A percentile compares a stretch with the other conserved stretches of the same genome.
These are phyloP conservation scores for Galeopterus variegatus DNA, from an alignment of 2,113 vertebrate species.

Conservation along the genomic window DNA sequence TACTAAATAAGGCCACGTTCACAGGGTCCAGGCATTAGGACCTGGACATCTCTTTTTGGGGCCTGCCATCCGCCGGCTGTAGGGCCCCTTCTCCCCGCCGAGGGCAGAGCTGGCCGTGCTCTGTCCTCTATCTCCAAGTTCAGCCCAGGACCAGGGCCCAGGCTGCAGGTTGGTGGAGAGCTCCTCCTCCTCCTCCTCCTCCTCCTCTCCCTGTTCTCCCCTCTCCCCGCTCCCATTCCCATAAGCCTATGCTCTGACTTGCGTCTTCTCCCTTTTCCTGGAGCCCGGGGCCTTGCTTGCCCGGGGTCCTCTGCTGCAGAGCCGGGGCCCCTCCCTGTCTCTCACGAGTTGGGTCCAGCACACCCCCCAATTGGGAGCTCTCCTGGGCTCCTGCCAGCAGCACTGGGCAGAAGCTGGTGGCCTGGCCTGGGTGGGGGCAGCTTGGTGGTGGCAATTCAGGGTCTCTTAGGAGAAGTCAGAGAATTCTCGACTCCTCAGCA, in stretches of 20 bases:
- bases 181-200: too few species aligned
- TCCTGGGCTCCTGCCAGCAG: neutral
- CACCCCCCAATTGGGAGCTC: neutral
- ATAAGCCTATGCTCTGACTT: too few species aligned
- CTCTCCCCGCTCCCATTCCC: neutral
- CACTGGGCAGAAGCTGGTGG: neutral
- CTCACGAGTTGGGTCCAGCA: neutral
- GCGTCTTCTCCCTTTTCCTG: too few species aligned
- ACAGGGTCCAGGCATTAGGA: neutral
- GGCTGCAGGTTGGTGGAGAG: neutral
- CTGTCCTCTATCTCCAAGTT: neutral
- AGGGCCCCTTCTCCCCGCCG: neutral
- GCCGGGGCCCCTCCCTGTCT: neutral
- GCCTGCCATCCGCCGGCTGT: rapidly evolving
- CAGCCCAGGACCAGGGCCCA: neutral
- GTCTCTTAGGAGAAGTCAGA: neutral
- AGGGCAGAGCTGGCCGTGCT: neutral
- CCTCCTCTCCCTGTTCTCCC: neutral
- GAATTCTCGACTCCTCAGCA: too few species aligned
- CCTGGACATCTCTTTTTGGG: too few species aligned
- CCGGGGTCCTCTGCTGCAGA: neutral
- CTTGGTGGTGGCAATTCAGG: neutral
- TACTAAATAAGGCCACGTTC: neutral
- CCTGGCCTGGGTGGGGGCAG: neutral
- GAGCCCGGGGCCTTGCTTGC: neutral